Evolutionary conservation across 2,113 vertebrate genomes (phyloP).

Genomic region (Mirza zaza): DNA sequence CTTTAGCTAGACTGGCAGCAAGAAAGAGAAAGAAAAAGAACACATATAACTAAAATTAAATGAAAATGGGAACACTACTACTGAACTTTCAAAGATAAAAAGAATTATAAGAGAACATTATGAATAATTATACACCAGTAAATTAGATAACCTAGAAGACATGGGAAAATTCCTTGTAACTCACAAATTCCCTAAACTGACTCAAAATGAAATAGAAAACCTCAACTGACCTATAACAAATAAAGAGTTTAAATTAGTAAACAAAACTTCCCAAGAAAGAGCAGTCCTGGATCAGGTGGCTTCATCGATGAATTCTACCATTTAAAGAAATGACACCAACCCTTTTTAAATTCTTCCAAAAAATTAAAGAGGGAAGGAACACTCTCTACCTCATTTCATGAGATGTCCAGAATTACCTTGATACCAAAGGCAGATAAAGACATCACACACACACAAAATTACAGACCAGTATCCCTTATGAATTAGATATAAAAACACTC

Average conservation of each 20-base stretch:
- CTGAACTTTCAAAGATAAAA: background rate
- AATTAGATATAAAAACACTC: background rate
- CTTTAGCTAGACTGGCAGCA: background rate
- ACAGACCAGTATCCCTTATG: background rate
- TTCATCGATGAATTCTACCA: background rate
- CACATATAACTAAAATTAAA: background rate
- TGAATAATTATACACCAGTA: background rate
- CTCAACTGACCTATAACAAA: background rate
- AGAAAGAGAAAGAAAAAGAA: background rate
- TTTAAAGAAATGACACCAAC: background rate
- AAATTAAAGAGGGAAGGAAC: background rate
- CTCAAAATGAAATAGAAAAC: background rate
- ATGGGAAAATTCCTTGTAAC: background rate
- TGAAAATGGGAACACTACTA: background rate
- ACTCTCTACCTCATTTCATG: background rate
- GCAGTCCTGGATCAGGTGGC: background rate
- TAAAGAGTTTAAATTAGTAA: background rate
- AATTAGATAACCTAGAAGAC: background rate
- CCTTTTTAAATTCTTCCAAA: background rate
- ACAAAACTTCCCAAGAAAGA: background rate
- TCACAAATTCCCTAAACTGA: background rate
- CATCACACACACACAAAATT: background rate
- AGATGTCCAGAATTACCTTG: background rate
- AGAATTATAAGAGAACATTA: background rate
- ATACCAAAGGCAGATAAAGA: background rate